Conservation (phyloP, 64 coral and sea anemone genomes). For the Actinia tenebrosa region DNA sequence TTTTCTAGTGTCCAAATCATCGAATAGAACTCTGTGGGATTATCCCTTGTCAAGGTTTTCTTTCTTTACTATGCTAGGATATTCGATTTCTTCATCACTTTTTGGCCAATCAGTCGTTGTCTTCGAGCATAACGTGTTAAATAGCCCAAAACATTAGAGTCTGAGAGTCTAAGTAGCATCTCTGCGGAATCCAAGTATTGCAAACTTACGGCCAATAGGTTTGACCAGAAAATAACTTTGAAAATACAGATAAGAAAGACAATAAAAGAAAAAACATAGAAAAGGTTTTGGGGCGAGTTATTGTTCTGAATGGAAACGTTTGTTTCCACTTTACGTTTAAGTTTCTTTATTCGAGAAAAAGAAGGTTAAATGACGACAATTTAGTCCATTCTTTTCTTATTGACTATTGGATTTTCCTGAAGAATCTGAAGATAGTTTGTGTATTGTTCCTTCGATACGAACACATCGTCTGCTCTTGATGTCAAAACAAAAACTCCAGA, state of each 20-base stretch:
- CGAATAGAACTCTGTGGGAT: neutral
- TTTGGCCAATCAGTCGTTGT: neutral
- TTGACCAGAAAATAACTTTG: conserved; percentile 14
- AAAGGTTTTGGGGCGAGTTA: neutral
- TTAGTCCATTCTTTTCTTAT: neutral
- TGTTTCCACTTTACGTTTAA: neutral
- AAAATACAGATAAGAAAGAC: neutral
- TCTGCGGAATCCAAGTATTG: conserved; percentile 7
- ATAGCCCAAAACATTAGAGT: conserved; percentile 14
- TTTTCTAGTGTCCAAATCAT: neutral
- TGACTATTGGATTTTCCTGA: neutral
- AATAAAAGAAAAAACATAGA: conserved; percentile 1
- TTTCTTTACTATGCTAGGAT: neutral
- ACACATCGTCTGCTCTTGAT: neutral
- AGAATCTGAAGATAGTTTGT: neutral
- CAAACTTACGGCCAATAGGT: conserved; percentile 2
- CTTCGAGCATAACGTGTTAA: conserved; percentile 1
- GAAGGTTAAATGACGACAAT: neutral
- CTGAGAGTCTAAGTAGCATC: conserved; percentile 21
- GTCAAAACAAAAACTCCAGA: neutral
- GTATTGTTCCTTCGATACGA: conserved; percentile 4
- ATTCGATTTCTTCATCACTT: conserved; percentile 6
- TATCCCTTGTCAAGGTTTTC: conserved; percentile 6
- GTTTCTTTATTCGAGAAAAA: conserved; percentile 8
- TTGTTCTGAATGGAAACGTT: conserved; percentile 2